Evolutionary conservation across 2,113 vertebrate species (phyloP), one percentile per base, ranked within the genome.

Genomic region (Pseudopipra pipra): DNA sequence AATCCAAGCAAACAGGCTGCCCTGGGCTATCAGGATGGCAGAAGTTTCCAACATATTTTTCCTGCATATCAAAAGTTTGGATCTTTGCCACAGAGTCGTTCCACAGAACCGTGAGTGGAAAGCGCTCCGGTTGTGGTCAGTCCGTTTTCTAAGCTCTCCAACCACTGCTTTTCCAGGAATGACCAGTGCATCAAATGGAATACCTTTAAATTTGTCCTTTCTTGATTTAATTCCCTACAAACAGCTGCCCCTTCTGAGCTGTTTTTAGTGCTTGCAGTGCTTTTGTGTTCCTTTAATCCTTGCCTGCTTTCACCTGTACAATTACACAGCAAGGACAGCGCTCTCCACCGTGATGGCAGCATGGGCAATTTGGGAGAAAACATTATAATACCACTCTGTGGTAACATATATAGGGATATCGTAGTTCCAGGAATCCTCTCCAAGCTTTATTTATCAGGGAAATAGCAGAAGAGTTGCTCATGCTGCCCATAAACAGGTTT

Each of bases 1-100:
- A 90, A 84, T 72, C 46, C 62, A 84, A 79, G 81, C 88, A 92
- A 96, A 94, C 73, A 73, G 87, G 33, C 94, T 89, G 92, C 82
- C 79, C 68, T 56, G 75, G 76, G 73, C 90, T 95, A 96, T 91
- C 68, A 78, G 74, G 33, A 47, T 70, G 46, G 44, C 80, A 95
- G 37, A 27, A 68, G 73, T 73, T 93, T 96, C 74, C 85, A 84
- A 41, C 56, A 24, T 89, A 39, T 74, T 92, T 96, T 95, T 66
- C 55, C 71, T 66, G 62, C 8, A 0, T 82, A 80, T 92, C 75
- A 82, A 47, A 83, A 91, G 68, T 83, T 91, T 93, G 93, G 80
- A 59, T 80, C 43, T 85, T 87, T 94, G 87, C 77, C 89, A 71
- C 4, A 1, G 33, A 63, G 33, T 77, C 73, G 6, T 90, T 93